Evolutionary conservation across 2,113 vertebrate genomes (phyloP), one percentile per base, ranked within the genome.

Genomic region (Podocnemis expansa): DNA sequence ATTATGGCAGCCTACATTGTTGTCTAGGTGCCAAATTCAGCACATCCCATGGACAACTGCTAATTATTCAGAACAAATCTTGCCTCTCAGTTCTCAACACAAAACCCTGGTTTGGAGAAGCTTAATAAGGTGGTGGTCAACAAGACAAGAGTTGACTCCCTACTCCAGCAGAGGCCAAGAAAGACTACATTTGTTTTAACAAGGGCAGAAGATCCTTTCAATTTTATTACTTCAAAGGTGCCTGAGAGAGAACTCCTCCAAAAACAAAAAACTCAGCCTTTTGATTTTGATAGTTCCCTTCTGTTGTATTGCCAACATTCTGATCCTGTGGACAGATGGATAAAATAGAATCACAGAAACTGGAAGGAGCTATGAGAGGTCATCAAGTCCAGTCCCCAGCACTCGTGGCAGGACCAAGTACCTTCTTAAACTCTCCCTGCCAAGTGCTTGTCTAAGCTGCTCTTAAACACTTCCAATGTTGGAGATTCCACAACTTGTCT

Each of bases 121-220:
- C 52, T 31, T 2, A 14, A 82, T 60, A 47, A 88, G 38, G 49
- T 51, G 49, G 13, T 13, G 45, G 8, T 80, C 58, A 56, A 25
- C 55, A 25, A 56, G 25, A 25, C 8, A 56, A 56, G 2, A 10
- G 31, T 34, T 76, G 10, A 3, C 41, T 24, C 29, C 31, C 29
- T 27, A 2, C n/a, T 25, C 19, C 76, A 56, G 55, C 29, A 27
- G 60, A 2, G 16, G 29, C 79, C 2, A 5, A 0, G 1, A 60
- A 31, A 58, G 0, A 49, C 4, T 0, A 0, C 8, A 25, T 27
- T 38, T 25, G 1, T 2, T 78, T 0, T 0, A 2, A 52, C 55
- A 24, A 17, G 54, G 75, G 16, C 38, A 43, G 2, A 31, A 25
- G 63, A 3, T 9, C 5, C 1, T 45, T 55, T 17, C 55, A 22